Base-by-base conservation (phyloP, 2,888 invertebrate genomes). In the Luperina nickerlii region DNA sequence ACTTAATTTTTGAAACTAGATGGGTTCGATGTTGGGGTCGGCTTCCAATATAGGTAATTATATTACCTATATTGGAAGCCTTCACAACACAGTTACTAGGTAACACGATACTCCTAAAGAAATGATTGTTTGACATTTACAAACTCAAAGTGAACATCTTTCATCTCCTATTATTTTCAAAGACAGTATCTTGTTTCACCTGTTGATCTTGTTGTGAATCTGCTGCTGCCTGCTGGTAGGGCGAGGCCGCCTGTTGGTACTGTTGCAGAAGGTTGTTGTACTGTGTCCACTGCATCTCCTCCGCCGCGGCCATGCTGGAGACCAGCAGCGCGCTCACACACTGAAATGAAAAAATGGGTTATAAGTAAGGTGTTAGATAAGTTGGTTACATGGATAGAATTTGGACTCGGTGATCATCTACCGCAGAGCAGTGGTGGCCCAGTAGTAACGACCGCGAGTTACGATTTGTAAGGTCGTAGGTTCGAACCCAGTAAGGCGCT, bases 281-380 rank as follows among this genome's bases (percentile, higher is more conserved):
- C 0, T 94, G 95, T 27, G 87, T 90, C 95, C 95, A 95, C 87
- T 95, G 91, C 32, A 81, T 71, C 74, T 92, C 90, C 27, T 92
- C 87, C 0, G 88, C 91, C 15, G 89, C 45, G 0, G 89, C 91
- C 20, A 90, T 27, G 15, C 91, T 84, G 54, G 89, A n/a, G 2
- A 91, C 85, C 81, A 89, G 86, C 82, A 86, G 79, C 27, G 87
- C 90, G 79, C 92, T 90, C 77, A 84, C 85, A 81, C 90, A 73
- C 90, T 91, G 83, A 0, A 83, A 85, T 57, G 1, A 69, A 45
- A 57, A 11, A 0, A 13, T 18, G 9, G 5, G 1, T 66, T 27
- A 13, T 83, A 0, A 79, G 24, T 54, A 42, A 15, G 6, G 51
- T 20, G 20, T 2, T 51, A 48, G 15, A 11, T 20, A 8, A 20